Base-by-base conservation (phyloP, 2,888 invertebrate genomes). In the Sepioteuthis lessoniana region DNA sequence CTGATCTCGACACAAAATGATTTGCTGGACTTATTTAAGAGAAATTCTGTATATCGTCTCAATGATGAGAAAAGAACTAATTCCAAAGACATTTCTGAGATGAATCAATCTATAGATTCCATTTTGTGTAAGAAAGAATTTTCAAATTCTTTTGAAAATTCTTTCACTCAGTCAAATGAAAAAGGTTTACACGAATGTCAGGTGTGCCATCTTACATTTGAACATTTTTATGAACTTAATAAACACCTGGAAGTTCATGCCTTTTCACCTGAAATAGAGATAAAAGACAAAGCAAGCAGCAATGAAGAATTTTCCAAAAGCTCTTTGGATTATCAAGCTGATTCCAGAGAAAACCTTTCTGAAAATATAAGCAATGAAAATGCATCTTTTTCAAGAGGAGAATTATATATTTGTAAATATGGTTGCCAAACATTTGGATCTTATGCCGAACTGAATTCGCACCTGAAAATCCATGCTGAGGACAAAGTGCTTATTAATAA, bases 381-480 rank as follows among this genome's bases (percentile, higher is more conserved):
- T 35, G 8, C 19, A 31, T 92, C 92, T 42, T 46, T n/a, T 92
- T 13, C 28, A 13, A 8, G 16, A 92, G 92, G 47, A 46, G 92
- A 92, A n/a, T 92, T 92, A 31, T 92, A 92, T 47, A 46, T 92
- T 19, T 92, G 92, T 92, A 92, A 92, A 92, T 92, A 42, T 92
- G 92, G 92, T 0, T 92, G 92, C 46, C 42, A 92, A 47, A 92
- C 92, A 46, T 92, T 92, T 47, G 92, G 46, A 21, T 47, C 92
- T 47, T 92, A 47, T 92, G 35, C 19, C 7, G 46, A 92, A 46
- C 47, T 92, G 42, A 46, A n/a, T 19, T 92, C 92, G 31, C 92
- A 92, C 47, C n/a, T 92, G 35, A n/a, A 92, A 42, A 47, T n/a
- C 13, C 46, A 42, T 47, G n/a, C 16, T 46, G 46, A 31, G 25